Evolutionary conservation across 2,888 invertebrate species (phyloP).

Genomic region (Stomorhina lunata): DNA sequence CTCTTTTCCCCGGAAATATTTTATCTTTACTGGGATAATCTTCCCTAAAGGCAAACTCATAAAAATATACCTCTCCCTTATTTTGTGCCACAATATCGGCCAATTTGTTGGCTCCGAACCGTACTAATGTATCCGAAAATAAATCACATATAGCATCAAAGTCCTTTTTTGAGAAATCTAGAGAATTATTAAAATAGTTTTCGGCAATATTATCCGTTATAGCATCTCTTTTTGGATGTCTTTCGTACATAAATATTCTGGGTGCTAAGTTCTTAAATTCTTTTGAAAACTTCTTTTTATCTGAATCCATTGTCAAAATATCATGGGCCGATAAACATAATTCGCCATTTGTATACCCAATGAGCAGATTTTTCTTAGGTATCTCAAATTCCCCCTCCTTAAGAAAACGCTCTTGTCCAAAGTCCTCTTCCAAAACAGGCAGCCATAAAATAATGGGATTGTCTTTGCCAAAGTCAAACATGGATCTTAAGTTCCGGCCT

Average conservation of each 20-base stretch:
- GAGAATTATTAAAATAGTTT: slow-evolving; percentile 61
- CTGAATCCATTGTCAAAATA: slow-evolving; percentile 69
- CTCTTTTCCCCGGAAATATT: slow-evolving; percentile 23
- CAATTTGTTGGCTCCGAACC: slow-evolving; percentile 80
- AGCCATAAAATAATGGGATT: slow-evolving; percentile 78
- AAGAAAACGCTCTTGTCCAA: slow-evolving; percentile 81
- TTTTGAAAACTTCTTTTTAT: slow-evolving; percentile 76
- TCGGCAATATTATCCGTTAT: slow-evolving; percentile 53
- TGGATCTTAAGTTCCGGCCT: slow-evolving; percentile 67
- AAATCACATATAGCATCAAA: slow-evolving; percentile 74
- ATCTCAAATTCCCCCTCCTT: too few relatives aligned
- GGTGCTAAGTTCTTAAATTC: slow-evolving; percentile 81
- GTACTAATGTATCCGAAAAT: slow-evolving; percentile 81
- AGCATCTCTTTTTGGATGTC: background rate
- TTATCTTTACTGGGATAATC: background rate
- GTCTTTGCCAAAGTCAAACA: slow-evolving; percentile 72
- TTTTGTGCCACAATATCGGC: slow-evolving; percentile 80
- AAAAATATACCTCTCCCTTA: slow-evolving; percentile 40
- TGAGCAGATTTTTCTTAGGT: slow-evolving; percentile 72
- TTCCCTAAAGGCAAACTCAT: slow-evolving; percentile 65
- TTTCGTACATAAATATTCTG: slow-evolving; percentile 81
- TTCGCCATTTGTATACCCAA: slow-evolving; percentile 81
- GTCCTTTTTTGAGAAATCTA: slow-evolving; percentile 13
- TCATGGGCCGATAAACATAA: slow-evolving; percentile 79
- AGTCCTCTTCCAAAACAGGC: slow-evolving; percentile 81